phyloP scores from a whole-genome alignment of 2,888 invertebrate species.

The Drosophila borborema region DNA sequence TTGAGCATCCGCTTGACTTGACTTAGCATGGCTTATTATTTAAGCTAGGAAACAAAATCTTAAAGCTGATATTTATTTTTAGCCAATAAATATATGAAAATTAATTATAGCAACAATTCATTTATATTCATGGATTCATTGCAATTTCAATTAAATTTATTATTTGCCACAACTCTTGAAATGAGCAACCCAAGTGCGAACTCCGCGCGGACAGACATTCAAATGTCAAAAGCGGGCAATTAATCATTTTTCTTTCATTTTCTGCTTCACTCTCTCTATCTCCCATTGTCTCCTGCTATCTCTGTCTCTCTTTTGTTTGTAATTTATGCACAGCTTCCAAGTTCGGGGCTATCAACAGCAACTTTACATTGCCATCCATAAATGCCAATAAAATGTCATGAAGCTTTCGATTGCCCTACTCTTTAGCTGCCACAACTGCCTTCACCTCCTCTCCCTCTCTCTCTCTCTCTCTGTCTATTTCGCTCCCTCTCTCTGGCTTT shows the following conservation, averaged over 20 bases:
- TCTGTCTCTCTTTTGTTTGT: slow-evolving; percentile 21
- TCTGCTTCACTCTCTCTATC: background rate
- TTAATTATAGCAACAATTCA: slow-evolving; percentile 15
- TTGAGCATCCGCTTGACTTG: slow-evolving; percentile 30
- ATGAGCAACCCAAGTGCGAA: slow-evolving; percentile 7
- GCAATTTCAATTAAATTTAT: slow-evolving; percentile 46
- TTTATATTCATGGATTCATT: slow-evolving; percentile 10
- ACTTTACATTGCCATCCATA: slow-evolving; percentile 53
- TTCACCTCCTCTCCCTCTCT: background rate
- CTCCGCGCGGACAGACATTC: slow-evolving; percentile 21
- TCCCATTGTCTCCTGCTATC: no score
- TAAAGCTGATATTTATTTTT: background rate
- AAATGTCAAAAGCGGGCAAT: slow-evolving; percentile 60
- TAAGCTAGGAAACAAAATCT: background rate
- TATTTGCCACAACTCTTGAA: slow-evolving; percentile 14
- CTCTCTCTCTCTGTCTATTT: background rate
- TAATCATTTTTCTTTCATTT: slow-evolving; percentile 60
- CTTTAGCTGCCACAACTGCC: background rate
- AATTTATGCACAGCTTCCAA: slow-evolving; percentile 62
- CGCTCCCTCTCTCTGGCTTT: background rate
- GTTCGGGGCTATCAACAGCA: slow-evolving; percentile 33
- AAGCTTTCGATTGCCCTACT: slow-evolving; percentile 22
- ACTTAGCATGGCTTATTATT: slow-evolving; percentile 41
- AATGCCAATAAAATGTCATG: slow-evolving; percentile 61
- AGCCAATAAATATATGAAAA: slow-evolving; percentile 5